These are phyloP conservation scores for Protosalanx chinensis DNA, from an alignment of 2,797 vertebrate species.

Conservation along the genomic window DNA sequence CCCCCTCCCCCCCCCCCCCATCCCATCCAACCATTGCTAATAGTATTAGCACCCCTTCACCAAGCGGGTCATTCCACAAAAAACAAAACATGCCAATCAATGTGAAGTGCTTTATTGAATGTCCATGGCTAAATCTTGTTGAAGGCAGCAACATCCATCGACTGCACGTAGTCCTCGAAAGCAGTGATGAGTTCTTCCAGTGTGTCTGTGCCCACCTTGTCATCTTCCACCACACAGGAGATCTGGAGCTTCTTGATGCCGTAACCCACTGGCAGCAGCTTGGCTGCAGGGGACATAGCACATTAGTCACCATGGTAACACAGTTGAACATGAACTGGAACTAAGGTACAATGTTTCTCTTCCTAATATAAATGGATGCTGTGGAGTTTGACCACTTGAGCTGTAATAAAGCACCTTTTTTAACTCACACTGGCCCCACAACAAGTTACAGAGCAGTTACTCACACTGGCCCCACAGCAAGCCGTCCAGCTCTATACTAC, in stretches of 20 bases:
- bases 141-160: slow-evolving; percentile 97
- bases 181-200: slow-evolving; percentile 91
- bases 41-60: too few relatives aligned
- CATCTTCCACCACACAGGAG: slow-evolving; percentile 93
- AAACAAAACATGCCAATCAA: not conserved
- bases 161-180: slow-evolving; percentile 94
- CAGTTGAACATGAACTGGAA: too few relatives aligned
- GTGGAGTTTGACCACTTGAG: too few relatives aligned
- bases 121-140: slow-evolving; percentile 83
- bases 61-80: too few relatives aligned
- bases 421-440: slow-evolving; percentile 79
- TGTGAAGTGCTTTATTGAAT: slow-evolving; percentile 52
- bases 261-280: slow-evolving; percentile 91
- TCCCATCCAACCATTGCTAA: too few relatives aligned
- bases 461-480: slow-evolving; percentile 96
- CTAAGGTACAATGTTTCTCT: too few relatives aligned
- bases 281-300: slow-evolving; percentile 71
- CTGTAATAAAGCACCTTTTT: too few relatives aligned
- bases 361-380: too few relatives aligned
- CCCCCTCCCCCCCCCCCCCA: too few relatives aligned
- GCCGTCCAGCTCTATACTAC: slow-evolving; percentile 88
- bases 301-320: not conserved
- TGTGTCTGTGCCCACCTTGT: slow-evolving; percentile 95
- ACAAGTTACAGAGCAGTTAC: slow-evolving; percentile 57
- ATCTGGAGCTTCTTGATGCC: slow-evolving; percentile 99